These are phyloP conservation scores for Tetanocera ferruginea DNA, from an alignment of 2,888 invertebrate species.

Conservation along the genomic window DNA sequence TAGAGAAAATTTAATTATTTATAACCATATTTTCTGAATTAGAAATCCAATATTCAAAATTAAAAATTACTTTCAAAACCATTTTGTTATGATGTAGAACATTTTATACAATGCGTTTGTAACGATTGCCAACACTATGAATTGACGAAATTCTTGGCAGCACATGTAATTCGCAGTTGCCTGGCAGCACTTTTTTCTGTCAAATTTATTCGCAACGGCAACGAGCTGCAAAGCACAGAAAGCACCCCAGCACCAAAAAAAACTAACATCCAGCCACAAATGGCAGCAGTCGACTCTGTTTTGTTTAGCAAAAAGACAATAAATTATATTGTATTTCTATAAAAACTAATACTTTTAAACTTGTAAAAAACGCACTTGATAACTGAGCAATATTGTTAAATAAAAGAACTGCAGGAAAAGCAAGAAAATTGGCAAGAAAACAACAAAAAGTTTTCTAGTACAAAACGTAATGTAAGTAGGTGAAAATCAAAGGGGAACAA, in stretches of 20 bases:
- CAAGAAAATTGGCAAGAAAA: background rate
- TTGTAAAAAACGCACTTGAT: background rate
- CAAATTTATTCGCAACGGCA: constrained; percentile 27
- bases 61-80: too few species aligned
- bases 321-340: background rate
- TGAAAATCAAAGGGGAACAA: background rate
- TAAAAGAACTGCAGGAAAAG: background rate
- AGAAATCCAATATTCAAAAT: too few species aligned
- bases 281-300: constrained; percentile 25
- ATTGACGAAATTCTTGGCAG: background rate
- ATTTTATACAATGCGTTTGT: background rate
- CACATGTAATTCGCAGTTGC: background rate
- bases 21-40: too few species aligned
- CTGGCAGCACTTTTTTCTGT: constrained; percentile 14
- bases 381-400: background rate
- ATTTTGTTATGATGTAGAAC: background rate
- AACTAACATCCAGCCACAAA: constrained; percentile 19
- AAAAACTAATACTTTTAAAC: background rate
- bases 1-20: too few species aligned
- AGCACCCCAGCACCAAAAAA: constrained; percentile 5
- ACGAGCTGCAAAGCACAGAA: constrained; percentile 16
- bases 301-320: constrained; percentile 27
- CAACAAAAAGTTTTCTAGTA: background rate
- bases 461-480: constrained; percentile 11
- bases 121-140: background rate